Conservation (phyloP, 2,888 invertebrate genomes). For the Tachystola acroxantha region DNA sequence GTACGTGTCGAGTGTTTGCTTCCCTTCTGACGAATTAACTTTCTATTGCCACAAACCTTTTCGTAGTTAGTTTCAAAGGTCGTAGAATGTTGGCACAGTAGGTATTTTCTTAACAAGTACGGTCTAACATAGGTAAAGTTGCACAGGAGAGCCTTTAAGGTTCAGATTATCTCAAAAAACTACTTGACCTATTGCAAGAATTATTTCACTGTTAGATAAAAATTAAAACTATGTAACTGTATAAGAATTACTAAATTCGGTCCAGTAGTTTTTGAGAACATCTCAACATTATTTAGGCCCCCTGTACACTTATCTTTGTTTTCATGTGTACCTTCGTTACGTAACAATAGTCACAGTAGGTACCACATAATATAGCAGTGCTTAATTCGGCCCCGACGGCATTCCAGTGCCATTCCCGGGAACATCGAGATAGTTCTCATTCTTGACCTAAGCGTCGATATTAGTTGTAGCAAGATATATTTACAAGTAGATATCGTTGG, state of each 20-base stretch:
- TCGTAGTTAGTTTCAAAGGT: constrained; percentile 1
- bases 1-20: constrained; percentile 47
- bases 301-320: no score
- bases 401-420: constrained; percentile 55
- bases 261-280: no score
- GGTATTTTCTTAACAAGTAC: not conserved
- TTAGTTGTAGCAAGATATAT: constrained; percentile 13
- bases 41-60: constrained; percentile 35
- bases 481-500: constrained; percentile 5
- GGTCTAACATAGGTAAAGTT: no score
- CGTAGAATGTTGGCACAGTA: constrained; percentile 1
- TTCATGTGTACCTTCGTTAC: not conserved
- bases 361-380: constrained; percentile 15
- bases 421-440: constrained; percentile 56
- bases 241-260: no score
- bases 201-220: no score
- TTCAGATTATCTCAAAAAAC: no score
- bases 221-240: no score
- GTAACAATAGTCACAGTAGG: not conserved
- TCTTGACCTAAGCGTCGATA: constrained; percentile 31
- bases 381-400: constrained; percentile 47
- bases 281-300: no score
- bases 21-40: constrained; percentile 42
- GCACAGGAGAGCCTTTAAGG: no score
- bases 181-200: no score